Percentiles rank a stretch among this genome's conserved stretches.
Evolutionary conservation across 1,140 invertebrate genomes (phyloP).

Genomic region (Drosophila ercepeae): DNA sequence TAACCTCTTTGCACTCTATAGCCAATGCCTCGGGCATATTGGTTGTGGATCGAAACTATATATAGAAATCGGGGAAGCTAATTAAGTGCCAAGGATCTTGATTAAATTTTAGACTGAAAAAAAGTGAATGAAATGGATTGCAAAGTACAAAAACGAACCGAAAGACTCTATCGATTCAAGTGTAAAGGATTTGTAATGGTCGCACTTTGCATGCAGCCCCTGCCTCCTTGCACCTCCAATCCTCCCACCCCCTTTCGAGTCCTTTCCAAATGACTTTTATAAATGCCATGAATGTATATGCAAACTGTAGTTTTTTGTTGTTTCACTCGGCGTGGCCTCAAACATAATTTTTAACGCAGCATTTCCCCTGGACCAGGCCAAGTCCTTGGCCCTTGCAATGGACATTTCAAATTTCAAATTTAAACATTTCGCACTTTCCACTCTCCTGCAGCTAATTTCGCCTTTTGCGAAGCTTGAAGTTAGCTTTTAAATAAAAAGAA

Average conservation of each 20-base stretch:
- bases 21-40: conserved; percentile 19
- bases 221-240: too few relatives aligned
- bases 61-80: not conserved
- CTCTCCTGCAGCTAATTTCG: conserved; percentile 70
- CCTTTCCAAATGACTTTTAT: conserved; percentile 74
- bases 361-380: conserved; percentile 53
- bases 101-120: too few relatives aligned
- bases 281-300: conserved; percentile 75
- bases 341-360: conserved; percentile 80
- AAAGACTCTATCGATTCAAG: conserved; percentile 26
- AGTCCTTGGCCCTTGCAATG: conserved; percentile 47
- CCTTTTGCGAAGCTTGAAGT: too few relatives aligned
- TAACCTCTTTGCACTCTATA: conserved; percentile 48
- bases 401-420: conserved; percentile 63
- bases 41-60: not conserved
- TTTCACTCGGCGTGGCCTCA: conserved; percentile 15
- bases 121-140: too few relatives aligned
- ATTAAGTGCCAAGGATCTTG: too few relatives aligned
- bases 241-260: conserved; percentile 8
- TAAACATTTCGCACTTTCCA: conserved; percentile 64
- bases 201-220: conserved; percentile 59
- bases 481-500: too few relatives aligned
- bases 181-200: conserved; percentile 54
- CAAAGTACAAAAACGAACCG: too few relatives aligned
- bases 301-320: conserved; percentile 36